phyloP scores from a whole-genome alignment of 2,113 vertebrate species.

The Lanius ludovicianus region DNA sequence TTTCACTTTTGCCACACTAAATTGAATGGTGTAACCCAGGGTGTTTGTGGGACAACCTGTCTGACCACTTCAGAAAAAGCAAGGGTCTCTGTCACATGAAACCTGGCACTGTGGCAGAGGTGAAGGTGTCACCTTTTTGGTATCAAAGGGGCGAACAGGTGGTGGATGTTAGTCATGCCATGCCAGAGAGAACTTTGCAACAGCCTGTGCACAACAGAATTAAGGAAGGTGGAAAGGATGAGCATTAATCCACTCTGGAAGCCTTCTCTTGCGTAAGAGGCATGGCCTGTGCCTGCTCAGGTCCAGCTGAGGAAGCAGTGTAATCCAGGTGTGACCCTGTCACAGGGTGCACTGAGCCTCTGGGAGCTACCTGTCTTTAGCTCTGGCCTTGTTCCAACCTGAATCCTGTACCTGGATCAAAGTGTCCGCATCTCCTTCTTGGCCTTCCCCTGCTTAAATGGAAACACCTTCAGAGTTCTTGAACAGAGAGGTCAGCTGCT shows the following conservation, averaged over 20 bases:
- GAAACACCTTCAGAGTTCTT: background rate
- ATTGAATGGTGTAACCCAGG: background rate
- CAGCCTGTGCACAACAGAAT: background rate
- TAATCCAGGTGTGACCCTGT: background rate
- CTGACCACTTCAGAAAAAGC: background rate
- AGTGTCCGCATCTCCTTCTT: background rate
- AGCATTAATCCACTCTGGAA: background rate
- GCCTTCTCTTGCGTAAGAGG: background rate
- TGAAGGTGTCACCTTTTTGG: background rate
- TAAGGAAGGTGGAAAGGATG: background rate
- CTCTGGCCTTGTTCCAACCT: background rate
- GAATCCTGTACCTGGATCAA: background rate
- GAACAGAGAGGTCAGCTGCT: background rate
- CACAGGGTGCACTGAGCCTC: background rate
- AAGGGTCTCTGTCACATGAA: background rate
- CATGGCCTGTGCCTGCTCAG: background rate
- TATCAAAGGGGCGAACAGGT: background rate
- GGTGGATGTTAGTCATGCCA: background rate
- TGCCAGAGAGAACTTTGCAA: background rate
- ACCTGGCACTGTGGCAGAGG: background rate
- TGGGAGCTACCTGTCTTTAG: background rate
- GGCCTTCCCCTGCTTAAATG: background rate
- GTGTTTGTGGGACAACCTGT: background rate
- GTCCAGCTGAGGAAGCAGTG: background rate
- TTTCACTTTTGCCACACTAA: background rate